A percentile compares a stretch with the other conserved stretches of the same genome.
phyloP scores from a whole-genome alignment of 2,888 invertebrate genomes.

The Cremastinae sp. region DNA sequence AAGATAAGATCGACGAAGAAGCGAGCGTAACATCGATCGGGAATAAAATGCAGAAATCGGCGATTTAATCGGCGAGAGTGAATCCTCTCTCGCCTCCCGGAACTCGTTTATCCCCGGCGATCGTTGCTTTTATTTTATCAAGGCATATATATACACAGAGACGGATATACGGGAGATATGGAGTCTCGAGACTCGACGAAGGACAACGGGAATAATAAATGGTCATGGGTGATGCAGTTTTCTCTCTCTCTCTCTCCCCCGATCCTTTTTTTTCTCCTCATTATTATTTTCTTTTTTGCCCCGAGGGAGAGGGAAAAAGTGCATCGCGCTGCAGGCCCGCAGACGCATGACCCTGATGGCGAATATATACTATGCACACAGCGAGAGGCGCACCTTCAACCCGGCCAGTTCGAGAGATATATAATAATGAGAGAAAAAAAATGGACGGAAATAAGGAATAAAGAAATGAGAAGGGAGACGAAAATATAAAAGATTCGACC shows the following conservation, averaged over 20 bases:
- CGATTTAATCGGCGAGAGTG: constrained; percentile 14
- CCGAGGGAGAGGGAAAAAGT: constrained; percentile 46
- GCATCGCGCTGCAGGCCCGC: constrained; percentile 42
- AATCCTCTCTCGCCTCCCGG: constrained; percentile 54
- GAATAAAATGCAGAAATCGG: neutral
- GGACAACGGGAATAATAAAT: constrained; percentile 62
- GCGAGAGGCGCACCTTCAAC: constrained; percentile 62
- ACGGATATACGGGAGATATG: constrained; percentile 9
- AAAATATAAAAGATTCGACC: constrained; percentile 54
- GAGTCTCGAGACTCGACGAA: constrained; percentile 41
- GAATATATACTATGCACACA: too few relatives aligned
- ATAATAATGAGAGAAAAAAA: constrained; percentile 22
- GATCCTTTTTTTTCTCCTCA: too few relatives aligned
- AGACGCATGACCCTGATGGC: constrained; percentile 56
- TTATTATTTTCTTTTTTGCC: constrained; percentile 42
- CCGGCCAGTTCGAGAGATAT: constrained; percentile 53
- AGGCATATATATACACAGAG: neutral
- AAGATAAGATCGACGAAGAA: too few relatives aligned
- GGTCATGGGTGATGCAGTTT: constrained; percentile 58
- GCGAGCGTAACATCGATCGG: too few relatives aligned
- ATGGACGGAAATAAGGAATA: constrained; percentile 16
- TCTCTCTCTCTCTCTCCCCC: too few relatives aligned
- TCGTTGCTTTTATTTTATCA: constrained; percentile 52
- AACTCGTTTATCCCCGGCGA: constrained; percentile 50
- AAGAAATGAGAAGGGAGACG: constrained; percentile 26